phyloP scores from a whole-genome alignment of 2,113 vertebrate species.

The Odobenus rosmarus region DNA sequence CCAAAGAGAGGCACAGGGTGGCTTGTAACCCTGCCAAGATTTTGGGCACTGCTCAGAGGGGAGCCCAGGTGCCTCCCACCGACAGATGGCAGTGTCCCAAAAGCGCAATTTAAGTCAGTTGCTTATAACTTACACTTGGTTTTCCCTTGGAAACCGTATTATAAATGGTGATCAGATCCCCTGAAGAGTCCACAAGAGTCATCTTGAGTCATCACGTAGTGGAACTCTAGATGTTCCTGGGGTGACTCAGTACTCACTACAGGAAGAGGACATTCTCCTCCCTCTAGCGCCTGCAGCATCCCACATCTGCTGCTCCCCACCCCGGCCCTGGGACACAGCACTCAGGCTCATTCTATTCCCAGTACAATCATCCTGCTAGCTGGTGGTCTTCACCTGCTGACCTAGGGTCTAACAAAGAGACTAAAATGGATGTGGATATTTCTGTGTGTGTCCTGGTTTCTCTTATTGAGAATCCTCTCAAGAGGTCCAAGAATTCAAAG shows the following conservation, averaged over 20 bases:
- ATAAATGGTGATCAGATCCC: neutral
- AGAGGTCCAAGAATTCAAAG: slow-evolving; percentile 43
- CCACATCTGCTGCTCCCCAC: neutral
- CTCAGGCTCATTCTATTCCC: neutral
- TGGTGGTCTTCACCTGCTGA: neutral
- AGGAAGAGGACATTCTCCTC: neutral
- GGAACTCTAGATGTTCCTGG: neutral
- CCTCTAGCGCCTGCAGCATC: neutral
- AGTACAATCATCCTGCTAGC: neutral
- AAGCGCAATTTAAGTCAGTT: neutral
- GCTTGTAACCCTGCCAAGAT: neutral
- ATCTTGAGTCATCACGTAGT: neutral
- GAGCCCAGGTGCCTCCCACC: neutral
- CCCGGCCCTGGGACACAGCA: neutral
- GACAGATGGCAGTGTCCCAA: neutral
- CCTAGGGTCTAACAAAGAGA: slow-evolving; percentile 20
- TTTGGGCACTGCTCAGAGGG: neutral
- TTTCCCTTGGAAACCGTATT: neutral
- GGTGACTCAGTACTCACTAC: neutral
- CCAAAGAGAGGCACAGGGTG: neutral
- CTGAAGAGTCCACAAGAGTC: neutral
- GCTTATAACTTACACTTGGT: neutral
- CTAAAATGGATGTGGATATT: neutral
- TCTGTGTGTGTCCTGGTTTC: neutral
- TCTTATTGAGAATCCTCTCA: neutral